A percentile compares a stretch with the other conserved stretches of the same genome.
phyloP scores from a whole-genome alignment of 1,140 invertebrate species.

The Cyclina sinensis region DNA sequence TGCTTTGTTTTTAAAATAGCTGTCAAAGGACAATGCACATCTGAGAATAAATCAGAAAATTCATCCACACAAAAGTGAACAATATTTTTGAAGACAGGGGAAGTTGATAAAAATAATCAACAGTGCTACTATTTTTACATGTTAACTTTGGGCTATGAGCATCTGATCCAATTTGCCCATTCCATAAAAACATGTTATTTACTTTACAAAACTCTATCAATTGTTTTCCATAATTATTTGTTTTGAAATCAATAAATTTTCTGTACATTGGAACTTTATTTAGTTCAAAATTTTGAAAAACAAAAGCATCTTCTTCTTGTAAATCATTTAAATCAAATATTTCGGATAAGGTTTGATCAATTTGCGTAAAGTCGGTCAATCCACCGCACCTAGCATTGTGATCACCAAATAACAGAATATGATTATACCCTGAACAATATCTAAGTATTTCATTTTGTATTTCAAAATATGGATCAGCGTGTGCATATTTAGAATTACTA shows the following conservation, averaged over 20 bases:
- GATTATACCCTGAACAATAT: slow-evolving; percentile 4
- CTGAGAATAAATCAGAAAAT: background rate
- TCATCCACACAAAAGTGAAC: too few relatives aligned
- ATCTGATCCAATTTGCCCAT: background rate
- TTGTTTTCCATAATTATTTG: background rate
- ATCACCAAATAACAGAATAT: slow-evolving; percentile 36
- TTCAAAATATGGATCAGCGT: slow-evolving; percentile 17
- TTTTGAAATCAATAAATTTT: background rate
- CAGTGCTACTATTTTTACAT: background rate
- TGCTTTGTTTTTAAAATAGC: background rate
- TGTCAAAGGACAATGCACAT: background rate
- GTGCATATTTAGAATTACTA: slow-evolving; percentile 2
- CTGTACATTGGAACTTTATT: background rate
- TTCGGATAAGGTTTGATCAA: background rate
- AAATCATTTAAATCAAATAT: background rate
- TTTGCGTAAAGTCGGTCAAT: background rate
- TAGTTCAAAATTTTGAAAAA: background rate
- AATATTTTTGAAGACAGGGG: background rate
- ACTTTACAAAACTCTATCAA: background rate
- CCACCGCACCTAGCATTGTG: slow-evolving; percentile 23
- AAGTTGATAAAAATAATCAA: background rate
- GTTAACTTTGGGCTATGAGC: background rate
- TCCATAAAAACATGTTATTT: background rate
- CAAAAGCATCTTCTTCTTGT: background rate
- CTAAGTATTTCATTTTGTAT: slow-evolving; percentile 44